Evolutionary conservation across 2,113 vertebrate genomes (phyloP).

Genomic region (Ictidomys tridecemlineatus): DNA sequence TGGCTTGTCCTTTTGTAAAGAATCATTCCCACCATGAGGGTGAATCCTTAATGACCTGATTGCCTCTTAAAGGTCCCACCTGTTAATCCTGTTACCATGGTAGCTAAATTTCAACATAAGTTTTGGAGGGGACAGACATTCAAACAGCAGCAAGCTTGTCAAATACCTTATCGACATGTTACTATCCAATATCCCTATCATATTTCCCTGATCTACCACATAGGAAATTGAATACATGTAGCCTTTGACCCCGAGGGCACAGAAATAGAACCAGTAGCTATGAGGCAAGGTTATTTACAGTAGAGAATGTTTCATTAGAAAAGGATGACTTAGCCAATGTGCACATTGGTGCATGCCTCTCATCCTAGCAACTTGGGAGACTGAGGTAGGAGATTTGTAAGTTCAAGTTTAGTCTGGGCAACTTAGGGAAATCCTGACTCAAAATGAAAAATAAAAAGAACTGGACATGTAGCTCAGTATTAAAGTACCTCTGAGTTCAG

Average conservation of each 20-base stretch:
- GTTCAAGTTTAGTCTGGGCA: no score
- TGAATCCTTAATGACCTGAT: no score
- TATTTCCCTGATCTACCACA: neutral
- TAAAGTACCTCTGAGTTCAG: no score
- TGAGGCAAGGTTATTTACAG: neutral
- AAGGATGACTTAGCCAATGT: neutral
- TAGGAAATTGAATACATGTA: neutral
- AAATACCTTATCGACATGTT: neutral
- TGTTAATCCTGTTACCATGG: neutral
- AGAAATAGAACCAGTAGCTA: neutral
- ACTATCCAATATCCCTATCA: neutral
- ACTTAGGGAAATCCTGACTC: no score
- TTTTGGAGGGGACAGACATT: neutral
- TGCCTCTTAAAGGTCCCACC: neutral
- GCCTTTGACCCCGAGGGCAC: neutral
- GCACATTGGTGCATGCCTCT: rapidly evolving
- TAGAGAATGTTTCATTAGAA: neutral
- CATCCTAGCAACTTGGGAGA: no score
- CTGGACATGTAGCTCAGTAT: no score
- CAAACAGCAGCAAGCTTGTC: neutral
- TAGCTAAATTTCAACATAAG: neutral
- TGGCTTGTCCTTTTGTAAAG: neutral
- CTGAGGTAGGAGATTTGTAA: no score
- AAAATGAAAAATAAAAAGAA: no score
- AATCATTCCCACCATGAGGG: neutral